Evolutionary conservation across 2,888 invertebrate species (phyloP), one percentile per base, ranked within the genome.

Genomic region (Synergus umbraculus): DNA sequence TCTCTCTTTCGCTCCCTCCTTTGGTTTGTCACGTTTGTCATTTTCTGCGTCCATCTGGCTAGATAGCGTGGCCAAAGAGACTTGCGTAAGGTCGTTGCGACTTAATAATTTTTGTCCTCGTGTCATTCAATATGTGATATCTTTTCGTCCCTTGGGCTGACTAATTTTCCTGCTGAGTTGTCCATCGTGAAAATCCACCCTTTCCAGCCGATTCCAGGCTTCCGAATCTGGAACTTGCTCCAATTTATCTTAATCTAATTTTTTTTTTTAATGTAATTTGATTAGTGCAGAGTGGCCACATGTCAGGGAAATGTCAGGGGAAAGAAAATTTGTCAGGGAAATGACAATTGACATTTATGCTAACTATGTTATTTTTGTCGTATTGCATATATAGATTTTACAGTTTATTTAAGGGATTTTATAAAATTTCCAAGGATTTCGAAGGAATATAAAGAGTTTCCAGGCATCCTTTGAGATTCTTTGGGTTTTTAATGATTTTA

Each of bases 61-160:
- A 58, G 43, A 76, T 64, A 65, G 73, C 76, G 76, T 69, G 78
- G 79, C 78, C 78, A 82, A 78, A 78, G 77, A 77, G 18, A 54
- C 77, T 66, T 78, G 66, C 77, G 12, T 58, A 63, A 60, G 64
- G 69, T 76, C 79, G 44, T 65, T 65, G 69, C 77, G 77, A 37
- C 37, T 37, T 37, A 37, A 37, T 37, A 37, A 37, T 5, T 54
- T 46, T 46, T 22, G 77, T 78, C 78, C 80, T 80, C 80, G 44
- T 82, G 80, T 76, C 80, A 82, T 81, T 79, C 81, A 83, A 46
- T 77, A 46, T 76, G 63, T 64, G 37, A 37, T 37, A 37, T 0
- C 37, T 37, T 37, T 22, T 77, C 10, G 22, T 37, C n/a, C 63
- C 63, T 69, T 67, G 22, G 22, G 44, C 66, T 29, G 29, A 18